A percentile compares a stretch with the other conserved stretches of the same genome.
phyloP scores from a whole-genome alignment of 2,888 invertebrate genomes.

The Petrolisthes cinctipes region DNA sequence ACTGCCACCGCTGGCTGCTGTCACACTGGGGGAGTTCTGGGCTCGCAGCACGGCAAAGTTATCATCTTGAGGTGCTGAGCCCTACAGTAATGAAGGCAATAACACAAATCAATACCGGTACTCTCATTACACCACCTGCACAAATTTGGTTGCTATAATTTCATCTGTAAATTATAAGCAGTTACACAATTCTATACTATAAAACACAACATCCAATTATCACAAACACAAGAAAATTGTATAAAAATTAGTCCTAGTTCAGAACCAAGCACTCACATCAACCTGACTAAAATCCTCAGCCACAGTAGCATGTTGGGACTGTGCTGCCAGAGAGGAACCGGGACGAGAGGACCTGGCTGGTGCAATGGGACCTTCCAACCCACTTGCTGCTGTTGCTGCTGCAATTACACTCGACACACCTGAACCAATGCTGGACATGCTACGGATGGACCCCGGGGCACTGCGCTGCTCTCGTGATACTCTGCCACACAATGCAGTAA shows the following conservation, averaged over 20 bases:
- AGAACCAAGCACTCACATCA: not conserved
- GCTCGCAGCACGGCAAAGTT: constrained; percentile 67
- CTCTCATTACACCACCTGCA: no score
- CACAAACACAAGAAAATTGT: no score
- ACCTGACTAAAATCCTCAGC: constrained; percentile 9
- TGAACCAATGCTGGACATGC: constrained; percentile 64
- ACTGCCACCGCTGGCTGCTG: not conserved
- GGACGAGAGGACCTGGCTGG: constrained; percentile 49
- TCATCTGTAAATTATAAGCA: no score
- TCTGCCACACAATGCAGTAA: constrained; percentile 11
- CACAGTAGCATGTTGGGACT: not conserved
- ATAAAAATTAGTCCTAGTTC: not conserved
- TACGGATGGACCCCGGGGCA: constrained; percentile 63
- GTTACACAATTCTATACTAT: no score
- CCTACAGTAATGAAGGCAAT: constrained; percentile 9
- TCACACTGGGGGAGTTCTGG: constrained; percentile 48
- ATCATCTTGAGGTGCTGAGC: constrained; percentile 65
- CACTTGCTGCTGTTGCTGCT: constrained; percentile 30
- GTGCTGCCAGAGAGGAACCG: constrained; percentile 47
- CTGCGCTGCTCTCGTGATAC: constrained; percentile 62
- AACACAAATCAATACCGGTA: not conserved
- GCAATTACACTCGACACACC: constrained; percentile 62
- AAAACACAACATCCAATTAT: no score
- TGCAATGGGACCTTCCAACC: not conserved
- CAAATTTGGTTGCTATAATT: no score